Conservation (phyloP, 1,140 invertebrate genomes). For the Drosophila serrata region DNA sequence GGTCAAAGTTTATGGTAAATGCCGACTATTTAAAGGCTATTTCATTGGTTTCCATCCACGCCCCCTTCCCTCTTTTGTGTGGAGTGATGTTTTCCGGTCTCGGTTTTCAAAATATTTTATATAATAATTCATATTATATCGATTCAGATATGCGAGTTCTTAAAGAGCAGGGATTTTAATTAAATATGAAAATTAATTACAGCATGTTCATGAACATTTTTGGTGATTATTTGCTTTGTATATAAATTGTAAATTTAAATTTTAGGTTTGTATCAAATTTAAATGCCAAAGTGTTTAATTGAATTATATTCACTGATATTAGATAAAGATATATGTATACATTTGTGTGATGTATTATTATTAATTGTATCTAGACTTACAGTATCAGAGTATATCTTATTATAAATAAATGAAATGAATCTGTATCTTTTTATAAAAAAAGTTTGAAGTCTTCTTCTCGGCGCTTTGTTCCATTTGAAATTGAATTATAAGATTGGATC, state of each 20-base stretch:
- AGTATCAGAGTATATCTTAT: too few species aligned
- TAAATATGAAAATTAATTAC: neutral
- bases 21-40: constrained; percentile 39
- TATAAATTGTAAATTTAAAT: neutral
- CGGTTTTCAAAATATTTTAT: neutral
- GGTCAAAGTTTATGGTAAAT: constrained; percentile 42
- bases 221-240: neutral
- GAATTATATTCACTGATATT: neutral
- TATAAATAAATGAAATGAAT: too few species aligned
- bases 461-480: too few species aligned
- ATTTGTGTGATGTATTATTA: too few species aligned
- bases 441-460: too few species aligned
- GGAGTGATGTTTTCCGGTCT: neutral
- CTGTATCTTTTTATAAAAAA: too few species aligned
- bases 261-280: neutral
- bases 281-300: neutral
- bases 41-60: neutral
- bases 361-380: too few species aligned
- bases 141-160: neutral
- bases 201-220: neutral
- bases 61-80: neutral
- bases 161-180: neutral
- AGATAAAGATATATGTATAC: too few species aligned
- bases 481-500: too few species aligned
- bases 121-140: neutral